These are phyloP conservation scores for Hemiscyllium ocellatum DNA, from an alignment of 2,113 vertebrate species.

Conservation along the genomic window DNA sequence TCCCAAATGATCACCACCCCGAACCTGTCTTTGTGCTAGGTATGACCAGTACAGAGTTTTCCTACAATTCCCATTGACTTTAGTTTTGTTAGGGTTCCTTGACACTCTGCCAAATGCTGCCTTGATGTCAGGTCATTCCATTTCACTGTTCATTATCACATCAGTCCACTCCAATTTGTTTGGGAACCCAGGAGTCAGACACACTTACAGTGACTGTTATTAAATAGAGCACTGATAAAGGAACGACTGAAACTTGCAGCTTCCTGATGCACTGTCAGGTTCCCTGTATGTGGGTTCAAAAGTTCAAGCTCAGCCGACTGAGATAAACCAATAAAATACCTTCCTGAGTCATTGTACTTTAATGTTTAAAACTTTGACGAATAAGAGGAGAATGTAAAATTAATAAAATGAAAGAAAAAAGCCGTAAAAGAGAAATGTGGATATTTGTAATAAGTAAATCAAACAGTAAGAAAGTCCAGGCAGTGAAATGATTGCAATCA, in stretches of 20 bases:
- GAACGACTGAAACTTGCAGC: too few relatives aligned
- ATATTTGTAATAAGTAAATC: background rate
- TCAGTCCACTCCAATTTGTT: background rate
- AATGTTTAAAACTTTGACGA: background rate
- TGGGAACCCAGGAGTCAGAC: background rate
- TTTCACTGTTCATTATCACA: too few relatives aligned
- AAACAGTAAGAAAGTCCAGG: background rate
- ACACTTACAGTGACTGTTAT: background rate
- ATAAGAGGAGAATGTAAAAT: background rate
- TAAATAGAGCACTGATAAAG: too few relatives aligned
- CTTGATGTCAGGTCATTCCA: too few relatives aligned
- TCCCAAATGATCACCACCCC: too few relatives aligned
- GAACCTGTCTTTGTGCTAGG: too few relatives aligned
- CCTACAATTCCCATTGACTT: too few relatives aligned
- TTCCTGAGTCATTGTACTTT: too few relatives aligned
- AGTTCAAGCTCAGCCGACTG: background rate
- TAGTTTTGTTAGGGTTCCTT: too few relatives aligned
- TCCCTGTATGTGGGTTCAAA: background rate
- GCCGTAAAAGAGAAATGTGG: background rate
- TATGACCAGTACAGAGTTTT: too few relatives aligned
- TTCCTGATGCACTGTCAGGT: background rate
- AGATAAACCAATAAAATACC: background rate
- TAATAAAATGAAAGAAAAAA: background rate
- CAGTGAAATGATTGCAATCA: conserved; percentile 6
- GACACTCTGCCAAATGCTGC: too few relatives aligned